A percentile compares a stretch with the other conserved stretches of the same genome.
Conservation (phyloP, 2,113 vertebrate species). For the Beaufortia kweichowensis region DNA sequence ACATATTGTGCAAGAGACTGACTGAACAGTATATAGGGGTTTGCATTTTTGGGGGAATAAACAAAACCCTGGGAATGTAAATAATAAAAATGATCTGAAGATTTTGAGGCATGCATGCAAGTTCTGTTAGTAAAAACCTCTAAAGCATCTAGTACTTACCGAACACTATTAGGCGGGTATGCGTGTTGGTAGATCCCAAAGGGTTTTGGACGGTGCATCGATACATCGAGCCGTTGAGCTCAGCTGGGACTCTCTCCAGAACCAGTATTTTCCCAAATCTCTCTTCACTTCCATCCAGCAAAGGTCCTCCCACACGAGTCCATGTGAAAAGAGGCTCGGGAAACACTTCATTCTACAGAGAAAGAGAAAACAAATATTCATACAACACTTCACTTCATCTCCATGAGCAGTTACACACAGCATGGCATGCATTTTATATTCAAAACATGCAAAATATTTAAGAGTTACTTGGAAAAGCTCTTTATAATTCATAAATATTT, state of each 20-base stretch:
- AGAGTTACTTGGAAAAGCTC: neutral
- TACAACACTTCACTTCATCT: neutral
- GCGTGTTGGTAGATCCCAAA: constrained; percentile 83
- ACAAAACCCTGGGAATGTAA: too few species aligned
- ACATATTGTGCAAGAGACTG: too few species aligned
- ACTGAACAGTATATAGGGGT: too few species aligned
- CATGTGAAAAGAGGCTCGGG: constrained; percentile 88
- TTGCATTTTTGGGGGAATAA: too few species aligned
- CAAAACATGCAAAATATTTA: constrained; percentile 1
- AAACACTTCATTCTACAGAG: constrained; percentile 82
- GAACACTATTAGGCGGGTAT: constrained; percentile 85
- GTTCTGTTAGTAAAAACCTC: neutral
- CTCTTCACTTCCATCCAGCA: constrained; percentile 80
- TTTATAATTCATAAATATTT: constrained; percentile 11
- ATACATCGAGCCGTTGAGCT: constrained; percentile 88
- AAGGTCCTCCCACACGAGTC: constrained; percentile 82
- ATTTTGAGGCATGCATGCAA: too few species aligned
- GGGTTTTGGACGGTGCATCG: constrained; percentile 88
- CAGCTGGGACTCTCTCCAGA: constrained; percentile 81
- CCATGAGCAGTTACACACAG: neutral
- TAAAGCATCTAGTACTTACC: constrained; percentile 65
- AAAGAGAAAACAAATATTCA: neutral
- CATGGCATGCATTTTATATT: neutral
- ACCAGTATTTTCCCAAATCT: constrained; percentile 80
- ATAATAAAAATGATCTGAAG: too few species aligned